These are phyloP conservation scores for Boulengeromyrus knoepffleri DNA, from an alignment of 2,113 vertebrate genomes.

Conservation along the genomic window DNA sequence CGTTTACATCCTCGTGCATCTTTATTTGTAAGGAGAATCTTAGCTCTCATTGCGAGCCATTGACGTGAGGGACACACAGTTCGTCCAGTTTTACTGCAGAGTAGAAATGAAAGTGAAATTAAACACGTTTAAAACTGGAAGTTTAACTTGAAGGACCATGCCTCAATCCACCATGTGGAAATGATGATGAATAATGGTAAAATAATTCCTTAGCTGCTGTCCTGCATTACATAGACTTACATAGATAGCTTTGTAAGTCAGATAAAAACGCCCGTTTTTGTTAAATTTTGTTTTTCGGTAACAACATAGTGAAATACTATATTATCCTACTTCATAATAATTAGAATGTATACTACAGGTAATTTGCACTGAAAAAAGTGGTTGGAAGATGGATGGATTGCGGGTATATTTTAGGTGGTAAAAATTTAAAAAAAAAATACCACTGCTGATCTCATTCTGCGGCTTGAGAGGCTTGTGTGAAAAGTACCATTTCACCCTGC, in stretches of 20 bases:
- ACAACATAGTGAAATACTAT: neutral
- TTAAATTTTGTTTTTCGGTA: neutral
- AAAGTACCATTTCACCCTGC: conserved; percentile 4
- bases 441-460: neutral
- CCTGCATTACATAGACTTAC: neutral
- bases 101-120: neutral
- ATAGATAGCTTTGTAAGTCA: neutral
- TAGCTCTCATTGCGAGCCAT: neutral
- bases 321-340: neutral
- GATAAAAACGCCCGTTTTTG: neutral
- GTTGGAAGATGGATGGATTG: neutral
- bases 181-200: neutral
- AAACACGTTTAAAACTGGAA: neutral
- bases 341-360: neutral
- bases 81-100: neutral
- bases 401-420: neutral
- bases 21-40: neutral
- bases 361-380: neutral
- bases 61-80: neutral
- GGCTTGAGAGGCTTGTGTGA: neutral
- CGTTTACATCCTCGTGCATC: neutral
- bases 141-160: neutral
- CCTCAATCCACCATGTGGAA: neutral
- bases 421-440: neutral
- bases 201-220: neutral